Evolutionary conservation across 1,140 invertebrate species (phyloP), one percentile per base, ranked within the genome.

Genomic region (Neodiprion fabricii): DNA sequence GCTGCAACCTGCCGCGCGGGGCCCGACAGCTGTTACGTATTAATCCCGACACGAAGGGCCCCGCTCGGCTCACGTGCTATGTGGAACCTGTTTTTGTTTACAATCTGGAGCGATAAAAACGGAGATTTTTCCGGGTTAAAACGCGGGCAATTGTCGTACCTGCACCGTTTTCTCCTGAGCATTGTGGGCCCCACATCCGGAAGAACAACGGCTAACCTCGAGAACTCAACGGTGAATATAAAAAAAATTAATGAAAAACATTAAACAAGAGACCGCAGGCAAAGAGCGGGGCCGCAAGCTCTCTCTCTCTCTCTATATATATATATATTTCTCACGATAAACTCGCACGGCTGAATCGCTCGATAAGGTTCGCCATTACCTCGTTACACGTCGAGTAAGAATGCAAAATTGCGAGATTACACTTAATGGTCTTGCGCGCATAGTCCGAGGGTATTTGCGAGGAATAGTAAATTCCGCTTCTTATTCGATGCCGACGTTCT

Each of bases 41-140:
- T 69, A 75, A 75, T 21, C 74, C 74, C 69, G n/a, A 61, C 67
- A 7, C 67, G 11, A 7, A 47, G 12, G 12, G 12, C 12, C 17
- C 61, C 17, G 11, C 17, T 17, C 21, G 12, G 11, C 48, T 49
- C 70, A 71, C 40, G n/a, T 53, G 70, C 48, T 71, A 9, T 7
- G 9, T 23, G 48, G 53, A 76, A 49, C 65, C 70, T 74, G 70
- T 76, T 70, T 76, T 79, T 80, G 75, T 82, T 82, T 79, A 81
- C 76, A 75, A 76, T 76, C 74, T 70, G 67, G 21, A 47, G 67
- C 69, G 67, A 75, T 67, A 65, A 53, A 47, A 48, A 70, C 75
- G 66, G 66, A 76, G 81, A 82, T 79, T 82, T 79, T 73, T 70
- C 65, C 73, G 72, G 40, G 12, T 14, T 67, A 14, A 12, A 40